Base-by-base conservation (phyloP, 2,797 vertebrate species). In the Argyrosomus regius region DNA sequence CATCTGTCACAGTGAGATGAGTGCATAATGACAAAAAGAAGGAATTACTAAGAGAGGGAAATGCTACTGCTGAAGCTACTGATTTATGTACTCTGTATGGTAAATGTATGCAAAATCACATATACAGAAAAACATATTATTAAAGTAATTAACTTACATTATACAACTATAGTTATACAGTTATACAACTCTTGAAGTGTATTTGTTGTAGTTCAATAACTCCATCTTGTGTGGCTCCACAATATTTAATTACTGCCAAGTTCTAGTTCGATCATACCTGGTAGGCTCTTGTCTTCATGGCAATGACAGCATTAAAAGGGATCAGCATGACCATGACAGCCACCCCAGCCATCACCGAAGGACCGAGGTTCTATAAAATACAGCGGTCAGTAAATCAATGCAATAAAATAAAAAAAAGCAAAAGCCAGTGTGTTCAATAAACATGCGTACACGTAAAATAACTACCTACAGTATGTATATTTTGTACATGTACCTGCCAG, bases 241-340 rank as follows among this genome's bases (percentile, higher is more conserved):
- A 18, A 22, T 12, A 50, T 24, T 6, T 7, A 50, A 43, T 26
- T 5, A 39, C 1, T 7, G 18, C 39, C 1, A 39, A 13, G 17
- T 52, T 43, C 3, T 18, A 16, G 2, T 17, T 53, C 60, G 46
- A 28, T 59, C 26, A 1, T 87, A 99, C 98, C 96, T 99, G 98
- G 79, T 96, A 97, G 0, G 95, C 82, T 70, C 96, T 95, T 35
- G 96, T 98, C 93, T 98, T 99, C 90, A 98, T 93, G 53, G 97
- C 98, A 39, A 99, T 97, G 48, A 95, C 94, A 8, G 96, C 96
- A 20, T 99, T 99, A 11, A 98, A 88, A 0, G 98, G 98, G 77
- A 99, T 98, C 62, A 99, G 93, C 84, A 99, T 95, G 83, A 99
- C 75, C 96, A 99, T 97, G 77, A 99, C 94, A 0, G 97, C 97